These are phyloP conservation scores for Nasonia oneida DNA, from an alignment of 2,888 invertebrate species.

Conservation along the genomic window DNA sequence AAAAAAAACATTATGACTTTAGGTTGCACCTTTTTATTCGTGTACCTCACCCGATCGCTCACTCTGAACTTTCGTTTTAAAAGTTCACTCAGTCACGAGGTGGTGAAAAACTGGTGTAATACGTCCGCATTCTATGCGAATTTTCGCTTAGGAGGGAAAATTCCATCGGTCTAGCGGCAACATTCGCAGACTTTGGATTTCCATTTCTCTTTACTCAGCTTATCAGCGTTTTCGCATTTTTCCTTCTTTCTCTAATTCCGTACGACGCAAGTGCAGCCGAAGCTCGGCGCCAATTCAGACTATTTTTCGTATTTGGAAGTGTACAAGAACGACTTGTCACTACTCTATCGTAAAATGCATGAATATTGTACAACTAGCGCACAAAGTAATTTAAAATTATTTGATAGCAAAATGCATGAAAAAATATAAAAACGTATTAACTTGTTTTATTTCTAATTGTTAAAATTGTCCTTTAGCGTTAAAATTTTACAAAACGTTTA, in stretches of 20 bases:
- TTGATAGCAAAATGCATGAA: background rate
- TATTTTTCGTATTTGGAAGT: background rate
- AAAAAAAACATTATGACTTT: constrained; percentile 53
- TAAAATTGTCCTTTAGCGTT: background rate
- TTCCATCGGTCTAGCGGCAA: constrained; percentile 24
- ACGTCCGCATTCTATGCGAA: constrained; percentile 6
- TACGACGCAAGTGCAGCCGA: constrained; percentile 34
- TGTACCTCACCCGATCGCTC: constrained; percentile 12
- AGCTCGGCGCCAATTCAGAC: constrained; percentile 50
- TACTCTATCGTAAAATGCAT: background rate
- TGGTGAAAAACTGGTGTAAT: constrained; percentile 23
- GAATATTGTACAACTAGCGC: background rate
- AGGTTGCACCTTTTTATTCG: constrained; percentile 16
- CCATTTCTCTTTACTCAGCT: constrained; percentile 38
- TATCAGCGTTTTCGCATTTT: constrained; percentile 14
- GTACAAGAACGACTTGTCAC: constrained; percentile 4
- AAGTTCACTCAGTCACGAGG: constrained; percentile 23
- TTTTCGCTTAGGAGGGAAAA: constrained; percentile 17
- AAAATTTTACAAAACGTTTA: background rate
- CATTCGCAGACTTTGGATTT: constrained; percentile 48
- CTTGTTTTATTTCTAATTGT: background rate
- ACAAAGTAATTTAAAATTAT: background rate
- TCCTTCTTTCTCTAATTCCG: constrained; percentile 19
- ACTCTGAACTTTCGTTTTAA: background rate
- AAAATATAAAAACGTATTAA: background rate